Base-by-base conservation (phyloP, 1,140 invertebrate genomes). In the Oncopodura yosiiana region DNA sequence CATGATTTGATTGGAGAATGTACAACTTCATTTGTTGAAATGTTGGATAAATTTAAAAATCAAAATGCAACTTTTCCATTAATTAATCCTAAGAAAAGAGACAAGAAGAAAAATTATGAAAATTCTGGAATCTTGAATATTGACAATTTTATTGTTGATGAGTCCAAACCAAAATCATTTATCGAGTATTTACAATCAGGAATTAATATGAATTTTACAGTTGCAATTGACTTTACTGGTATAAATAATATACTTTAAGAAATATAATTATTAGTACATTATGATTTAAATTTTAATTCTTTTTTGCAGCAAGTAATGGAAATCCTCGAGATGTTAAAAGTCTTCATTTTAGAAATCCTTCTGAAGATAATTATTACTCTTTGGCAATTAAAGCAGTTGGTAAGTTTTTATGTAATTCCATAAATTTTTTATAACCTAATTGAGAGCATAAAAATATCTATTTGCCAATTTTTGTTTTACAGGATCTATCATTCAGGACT, bases 401-500 rank as follows among this genome's bases (percentile, higher is more conserved):
- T 9, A 68, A 3, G 30, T 19, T 3, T 29, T 9, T 8, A 34
- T n/a, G 8, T 34, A 9, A 9, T 9, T 34, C 8, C 32, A 34
- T 9, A 9, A 34, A 34, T 34, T 34, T 9, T n/a, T 34, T 9
- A 34, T 34, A 9, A 34, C 32, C 8, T 9, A 8, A n/a, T n/a
- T n/a, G n/a, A 9, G 16, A 18, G 19, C 12, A 9, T 6, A 39
- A 39, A 39, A 39, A 9, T 39, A 39, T 39, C 16, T 9, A 39
- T 39, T 39, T 6, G 8, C 16, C 19, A 39, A 11, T 39, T n/a
- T 6, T 39, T 9, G 18, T 48, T 48, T 29, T 16, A 36, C 37
- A 3, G 79, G 77, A 1, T 70, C 77, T 37, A 82, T 83, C 51
- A 79, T 82, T 45, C 74, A 82, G 66, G 78, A 82, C 65, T 83